Base-by-base conservation (phyloP, 2,113 vertebrate species). In the Calidris pugnax region DNA sequence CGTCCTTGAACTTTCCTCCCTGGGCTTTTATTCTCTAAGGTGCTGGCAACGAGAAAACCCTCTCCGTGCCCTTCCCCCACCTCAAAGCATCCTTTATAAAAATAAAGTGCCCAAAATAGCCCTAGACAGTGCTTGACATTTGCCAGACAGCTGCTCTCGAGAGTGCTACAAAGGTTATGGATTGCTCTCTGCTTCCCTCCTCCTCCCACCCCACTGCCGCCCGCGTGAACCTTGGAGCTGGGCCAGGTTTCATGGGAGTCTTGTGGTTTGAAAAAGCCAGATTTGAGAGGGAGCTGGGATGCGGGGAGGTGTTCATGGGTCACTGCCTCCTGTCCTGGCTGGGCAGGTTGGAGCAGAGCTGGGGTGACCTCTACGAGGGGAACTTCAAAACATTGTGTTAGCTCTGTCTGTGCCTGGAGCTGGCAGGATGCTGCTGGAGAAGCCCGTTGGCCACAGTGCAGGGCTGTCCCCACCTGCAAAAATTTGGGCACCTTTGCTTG, bases 121-220 rank as follows among this genome's bases (percentile, higher is more conserved):
- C 90, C 85, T 91, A 97, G 97, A 96, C 92, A 63, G 83, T 71
- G 90, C 86, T 75, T 97, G 96, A 97, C 97, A 95, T 96, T 97
- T 97, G 95, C 97, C 97, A 98, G 96, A 92, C 98, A 98, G 97
- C 97, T 98, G 96, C 94, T 97, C 76, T 89, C 83, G 3, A 73
- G 93, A 96, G 95, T n/a, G 87, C 94, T 97, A 91, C 93, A 88
- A 94, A 83, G 94, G 97, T 96, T 96, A 97, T 90, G 91, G 90
- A 97, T 91, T 85, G 88, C 84, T 94, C 85, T 92, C 72, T 87
- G 64, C 48, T 89, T 92, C 73, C 91, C 91, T 89, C 77, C 87
- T 69, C 85, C 94, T 93, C 91, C 86, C 6, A 0, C 78, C 81
- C 72, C 63, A 73, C 64, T 8, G 6, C 93, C 2, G 7, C 89